phyloP scores from a whole-genome alignment of 2,113 vertebrate genomes.

The Crotalus horridus region DNA sequence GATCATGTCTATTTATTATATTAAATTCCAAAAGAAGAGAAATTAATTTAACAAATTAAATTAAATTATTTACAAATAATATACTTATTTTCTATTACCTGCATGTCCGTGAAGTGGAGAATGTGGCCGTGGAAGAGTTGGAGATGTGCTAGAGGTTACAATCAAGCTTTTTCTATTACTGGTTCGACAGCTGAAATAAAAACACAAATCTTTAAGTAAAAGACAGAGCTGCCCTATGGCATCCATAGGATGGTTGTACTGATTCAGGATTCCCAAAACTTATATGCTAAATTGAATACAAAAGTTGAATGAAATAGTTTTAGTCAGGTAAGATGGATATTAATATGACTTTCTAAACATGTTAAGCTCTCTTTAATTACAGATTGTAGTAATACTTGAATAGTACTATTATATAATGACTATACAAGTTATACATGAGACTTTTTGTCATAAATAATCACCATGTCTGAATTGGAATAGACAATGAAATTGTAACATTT shows the following conservation, averaged over 20 bases:
- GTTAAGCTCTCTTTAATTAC: neutral
- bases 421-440: neutral
- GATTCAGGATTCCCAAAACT: neutral
- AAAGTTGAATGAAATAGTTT: neutral
- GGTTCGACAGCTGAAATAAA: slow-evolving; percentile 85
- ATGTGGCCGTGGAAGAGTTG: slow-evolving; percentile 92
- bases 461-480: neutral
- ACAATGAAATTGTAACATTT: neutral
- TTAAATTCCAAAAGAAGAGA: neutral
- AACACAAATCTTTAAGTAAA: neutral
- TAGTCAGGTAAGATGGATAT: neutral
- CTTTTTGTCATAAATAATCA: neutral
- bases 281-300: neutral
- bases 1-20: neutral
- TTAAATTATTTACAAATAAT: neutral
- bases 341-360: neutral
- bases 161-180: slow-evolving; percentile 98
- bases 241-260: neutral
- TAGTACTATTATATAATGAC: neutral
- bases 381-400: neutral
- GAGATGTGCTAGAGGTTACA: slow-evolving; percentile 94
- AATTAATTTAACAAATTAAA: neutral
- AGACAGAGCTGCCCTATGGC: neutral
- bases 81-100: slow-evolving; percentile 72
- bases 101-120: slow-evolving; percentile 92